Evolutionary conservation across 2,797 vertebrate species (phyloP).

Genomic region (Gila robusta): DNA sequence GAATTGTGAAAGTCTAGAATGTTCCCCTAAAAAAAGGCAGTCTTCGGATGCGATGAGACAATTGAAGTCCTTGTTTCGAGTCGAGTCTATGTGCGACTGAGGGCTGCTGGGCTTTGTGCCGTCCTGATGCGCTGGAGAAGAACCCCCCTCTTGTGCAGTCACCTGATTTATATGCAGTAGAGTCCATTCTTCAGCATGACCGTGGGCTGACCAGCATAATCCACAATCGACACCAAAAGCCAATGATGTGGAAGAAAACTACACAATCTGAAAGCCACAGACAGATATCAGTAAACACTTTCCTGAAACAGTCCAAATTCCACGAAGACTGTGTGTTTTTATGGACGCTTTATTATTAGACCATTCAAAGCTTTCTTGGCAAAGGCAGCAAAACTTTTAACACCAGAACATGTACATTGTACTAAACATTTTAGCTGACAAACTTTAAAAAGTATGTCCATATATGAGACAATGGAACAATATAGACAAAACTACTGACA

Average conservation of each 20-base stretch:
- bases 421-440: background rate
- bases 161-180: constrained; percentile 86
- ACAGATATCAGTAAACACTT: background rate
- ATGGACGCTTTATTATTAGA: background rate
- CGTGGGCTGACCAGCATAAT: constrained; percentile 73
- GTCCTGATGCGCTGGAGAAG: constrained; percentile 60
- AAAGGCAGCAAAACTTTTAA: background rate
- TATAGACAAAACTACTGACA: constrained; percentile 3
- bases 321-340: background rate
- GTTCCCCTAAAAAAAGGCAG: constrained; percentile 37
- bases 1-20: background rate
- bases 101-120: constrained; percentile 63
- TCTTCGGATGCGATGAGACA: constrained; percentile 65
- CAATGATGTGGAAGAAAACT: constrained; percentile 51
- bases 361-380: background rate
- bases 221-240: constrained; percentile 55
- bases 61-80: constrained; percentile 70
- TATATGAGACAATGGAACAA: background rate
- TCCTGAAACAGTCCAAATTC: background rate
- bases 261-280: constrained; percentile 19
- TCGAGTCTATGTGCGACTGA: constrained; percentile 52
- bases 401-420: background rate
- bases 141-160: constrained; percentile 77
- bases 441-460: background rate
- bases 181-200: constrained; percentile 74